These are phyloP conservation scores for Pteropus alecto DNA, from an alignment of 2,113 vertebrate genomes.

Conservation along the genomic window DNA sequence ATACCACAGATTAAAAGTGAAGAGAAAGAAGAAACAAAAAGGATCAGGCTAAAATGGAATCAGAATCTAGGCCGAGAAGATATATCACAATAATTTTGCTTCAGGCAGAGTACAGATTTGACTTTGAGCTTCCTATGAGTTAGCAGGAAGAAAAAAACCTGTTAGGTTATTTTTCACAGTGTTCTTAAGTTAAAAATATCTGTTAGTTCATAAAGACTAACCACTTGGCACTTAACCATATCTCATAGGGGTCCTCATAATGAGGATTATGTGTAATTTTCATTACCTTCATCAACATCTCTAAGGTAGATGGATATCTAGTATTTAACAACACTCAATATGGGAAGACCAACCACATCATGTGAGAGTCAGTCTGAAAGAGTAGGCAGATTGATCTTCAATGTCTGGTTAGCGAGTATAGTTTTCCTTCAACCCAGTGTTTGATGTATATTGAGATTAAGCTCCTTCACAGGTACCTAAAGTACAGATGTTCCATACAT, in stretches of 20 bases:
- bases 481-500: not conserved
- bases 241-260: not conserved
- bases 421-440: not conserved
- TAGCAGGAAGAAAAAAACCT: not conserved
- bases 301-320: not conserved
- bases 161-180: slow-evolving; percentile 14
- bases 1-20: not conserved
- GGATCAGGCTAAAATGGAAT: not conserved
- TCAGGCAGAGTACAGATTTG: not conserved
- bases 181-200: not conserved
- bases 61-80: not conserved
- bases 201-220: not conserved
- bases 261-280: not conserved
- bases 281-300: not conserved
- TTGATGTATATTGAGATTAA: not conserved
- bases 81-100: not conserved
- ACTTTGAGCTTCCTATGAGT: not conserved
- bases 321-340: not conserved
- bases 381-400: not conserved
- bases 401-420: not conserved
- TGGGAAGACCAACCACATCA: not conserved
- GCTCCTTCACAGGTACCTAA: not conserved
- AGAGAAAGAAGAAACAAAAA: not conserved
- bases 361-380: not conserved
- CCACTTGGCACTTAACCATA: not conserved